Evolutionary conservation across 1,140 invertebrate species (phyloP), one percentile per base, ranked within the genome.

Genomic region (Coboldia fuscipes): DNA sequence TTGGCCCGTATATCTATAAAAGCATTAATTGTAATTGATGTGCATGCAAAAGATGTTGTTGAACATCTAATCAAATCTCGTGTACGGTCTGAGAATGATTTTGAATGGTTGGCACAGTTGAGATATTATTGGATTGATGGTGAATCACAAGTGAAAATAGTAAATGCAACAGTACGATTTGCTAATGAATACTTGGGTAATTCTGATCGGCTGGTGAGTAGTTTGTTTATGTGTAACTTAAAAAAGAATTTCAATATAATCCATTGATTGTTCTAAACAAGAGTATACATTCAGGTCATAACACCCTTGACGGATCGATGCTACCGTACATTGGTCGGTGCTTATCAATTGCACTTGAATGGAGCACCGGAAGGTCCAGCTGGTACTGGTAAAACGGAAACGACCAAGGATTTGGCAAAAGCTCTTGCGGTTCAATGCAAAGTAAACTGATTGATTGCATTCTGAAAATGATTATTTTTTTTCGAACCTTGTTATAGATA

Each of bases 121-220:
- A 65, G 85, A 38, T 93, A 93, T 54, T 94, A 94, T 51, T 84
- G 81, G 73, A 75, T 86, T 46, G 70, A 85, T 19, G 65, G 76
- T 17, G 61, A 70, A 39, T 74, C 79, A 40, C 56, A 71, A 34
- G 84, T 92, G 0, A 66, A 76, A 45, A 82, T 92, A 41, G 85
- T 84, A 22, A 92, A 93, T 59, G 79, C 86, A 2, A 74, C 72
- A 30, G 72, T 81, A 1, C 53, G 63, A 4, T 96, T 86, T 58
- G 84, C 77, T 14, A 93, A 92, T 48, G 89, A 96, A 59, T 96
- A 94, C 56, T 60, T 86, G 12, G 81, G 80, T 5, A 84, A 83
- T 44, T 66, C 65, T 30, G 63, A 72, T 28, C 63, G 80, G 33
- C 58, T 83, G 15, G 78, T 78, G 6, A 6, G n/a, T n/a, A n/a